Conservation (phyloP, 1,140 invertebrate genomes). For the Caenorhabditis latens region DNA sequence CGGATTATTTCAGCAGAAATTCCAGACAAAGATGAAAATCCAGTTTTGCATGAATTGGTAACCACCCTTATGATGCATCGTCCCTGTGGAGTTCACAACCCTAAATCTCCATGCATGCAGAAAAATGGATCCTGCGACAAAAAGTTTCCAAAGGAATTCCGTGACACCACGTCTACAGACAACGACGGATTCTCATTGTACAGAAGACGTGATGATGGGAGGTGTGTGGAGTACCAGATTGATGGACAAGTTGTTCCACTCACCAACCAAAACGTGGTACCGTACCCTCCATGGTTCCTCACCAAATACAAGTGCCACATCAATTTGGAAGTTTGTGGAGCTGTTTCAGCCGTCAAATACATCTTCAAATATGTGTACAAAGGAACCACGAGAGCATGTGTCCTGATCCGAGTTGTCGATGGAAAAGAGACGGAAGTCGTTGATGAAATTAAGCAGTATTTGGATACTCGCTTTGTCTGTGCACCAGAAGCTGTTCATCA, state of each 20-base stretch:
- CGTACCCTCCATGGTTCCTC: too few relatives aligned
- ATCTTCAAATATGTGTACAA: background rate
- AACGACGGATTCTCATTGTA: background rate
- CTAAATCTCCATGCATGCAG: background rate
- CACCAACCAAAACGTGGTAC: too few relatives aligned
- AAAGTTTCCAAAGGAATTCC: too few relatives aligned
- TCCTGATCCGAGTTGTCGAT: background rate
- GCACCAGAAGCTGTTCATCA: too few relatives aligned
- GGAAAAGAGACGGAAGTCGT: too few relatives aligned
- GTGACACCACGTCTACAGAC: too few relatives aligned
- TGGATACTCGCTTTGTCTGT: too few relatives aligned
- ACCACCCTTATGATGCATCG: slow-evolving; percentile 50
- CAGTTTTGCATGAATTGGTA: background rate
- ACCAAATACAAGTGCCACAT: too few relatives aligned
- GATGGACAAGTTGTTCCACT: too few relatives aligned
- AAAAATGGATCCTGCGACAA: too few relatives aligned
- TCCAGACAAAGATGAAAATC: background rate
- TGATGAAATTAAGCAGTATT: too few relatives aligned
- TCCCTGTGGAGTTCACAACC: slow-evolving; percentile 25
- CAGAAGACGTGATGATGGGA: background rate
- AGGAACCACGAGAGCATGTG: background rate
- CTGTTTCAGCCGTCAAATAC: slow-evolving; percentile 36
- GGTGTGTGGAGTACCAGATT: too few relatives aligned
- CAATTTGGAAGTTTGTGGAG: background rate
- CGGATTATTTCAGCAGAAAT: background rate